These are phyloP conservation scores for Micrasema longulum DNA, from an alignment of 1,140 invertebrate genomes.

Conservation along the genomic window DNA sequence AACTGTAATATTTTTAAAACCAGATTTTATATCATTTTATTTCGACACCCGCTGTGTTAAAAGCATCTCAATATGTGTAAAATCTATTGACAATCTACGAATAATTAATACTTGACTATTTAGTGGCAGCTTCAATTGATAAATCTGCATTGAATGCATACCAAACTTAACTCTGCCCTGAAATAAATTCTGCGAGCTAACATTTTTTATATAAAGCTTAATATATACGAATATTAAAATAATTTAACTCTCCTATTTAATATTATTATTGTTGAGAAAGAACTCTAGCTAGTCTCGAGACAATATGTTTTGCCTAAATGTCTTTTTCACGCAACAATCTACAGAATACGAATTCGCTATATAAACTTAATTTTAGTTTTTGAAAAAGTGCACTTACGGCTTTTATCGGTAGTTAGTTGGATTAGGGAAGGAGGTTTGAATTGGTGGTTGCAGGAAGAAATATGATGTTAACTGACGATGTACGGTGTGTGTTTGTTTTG, in stretches of 20 bases:
- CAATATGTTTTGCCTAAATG: slow-evolving; percentile 17
- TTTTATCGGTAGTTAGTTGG: slow-evolving; percentile 39
- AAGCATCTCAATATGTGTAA: too few species aligned
- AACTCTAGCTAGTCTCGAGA: slow-evolving; percentile 4
- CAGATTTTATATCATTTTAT: too few species aligned
- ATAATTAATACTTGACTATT: too few species aligned
- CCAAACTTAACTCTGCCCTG: too few species aligned
- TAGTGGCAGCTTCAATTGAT: too few species aligned
- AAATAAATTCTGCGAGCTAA: too few species aligned
- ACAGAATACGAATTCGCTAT: neutral
- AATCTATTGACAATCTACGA: too few species aligned
- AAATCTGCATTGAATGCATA: too few species aligned
- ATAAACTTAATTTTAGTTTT: slow-evolving; percentile 46
- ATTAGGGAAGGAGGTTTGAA: slow-evolving; percentile 24
- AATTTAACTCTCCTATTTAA: slow-evolving; percentile 10
- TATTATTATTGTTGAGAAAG: slow-evolving; percentile 23
- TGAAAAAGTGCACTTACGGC: slow-evolving; percentile 57
- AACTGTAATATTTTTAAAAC: too few species aligned
- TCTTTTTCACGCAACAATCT: slow-evolving; percentile 15
- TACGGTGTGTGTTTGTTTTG: slow-evolving; percentile 46
- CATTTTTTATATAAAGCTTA: slow-evolving; percentile 10
- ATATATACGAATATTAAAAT: slow-evolving; percentile 19
- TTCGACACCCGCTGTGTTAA: too few species aligned
- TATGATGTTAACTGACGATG: slow-evolving; percentile 22
- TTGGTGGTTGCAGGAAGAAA: slow-evolving; percentile 42